Evolutionary conservation across 2,888 invertebrate species (phyloP), one percentile per base, ranked within the genome.

Genomic region (Platerodrilus igneus): DNA sequence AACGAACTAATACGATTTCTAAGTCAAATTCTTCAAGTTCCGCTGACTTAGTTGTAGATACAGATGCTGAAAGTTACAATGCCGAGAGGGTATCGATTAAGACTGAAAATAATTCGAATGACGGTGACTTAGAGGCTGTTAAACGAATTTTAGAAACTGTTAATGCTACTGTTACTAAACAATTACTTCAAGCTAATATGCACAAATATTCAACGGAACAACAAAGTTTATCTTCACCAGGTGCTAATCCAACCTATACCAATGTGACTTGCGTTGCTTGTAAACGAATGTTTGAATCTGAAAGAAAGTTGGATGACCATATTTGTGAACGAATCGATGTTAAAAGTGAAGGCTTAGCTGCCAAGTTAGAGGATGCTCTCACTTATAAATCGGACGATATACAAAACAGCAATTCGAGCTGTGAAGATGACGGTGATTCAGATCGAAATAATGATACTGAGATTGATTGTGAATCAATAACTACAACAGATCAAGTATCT

Each of bases 101-200:
- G 50, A 67, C 28, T 10, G 41, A 41, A 22, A 16, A 66, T 48
- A 68, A 69, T 37, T 22, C 25, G 3, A 73, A 72, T 41, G 71
- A 71, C 25, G 76, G 76, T 45, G 76, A 73, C 50, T 71, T 80
- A 38, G 75, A 79, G 48, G 77, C 76, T 21, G 83, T 85, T 21
- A 80, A 85, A 59, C 75, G 80, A 37, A 81, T 86, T 52, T 67
- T 84, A 52, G 83, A 86, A 61, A 83, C 82, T 6, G 84, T 87
- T 8, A 84, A 79, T 62, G 78, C 83, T 8, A 80, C 81, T 0
- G 84, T 85, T 9, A 83, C 83, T 6, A 83, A 83, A 65, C 82
- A 85, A 60, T 72, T 84, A 42, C 73, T 85, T 46, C 79, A 80
- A 62, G 77, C 79, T 1, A 81, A 79, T 52, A 76, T 81, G 62